Evolutionary conservation across 2,113 vertebrate species (phyloP).

Genomic region (Alethe diademata): DNA sequence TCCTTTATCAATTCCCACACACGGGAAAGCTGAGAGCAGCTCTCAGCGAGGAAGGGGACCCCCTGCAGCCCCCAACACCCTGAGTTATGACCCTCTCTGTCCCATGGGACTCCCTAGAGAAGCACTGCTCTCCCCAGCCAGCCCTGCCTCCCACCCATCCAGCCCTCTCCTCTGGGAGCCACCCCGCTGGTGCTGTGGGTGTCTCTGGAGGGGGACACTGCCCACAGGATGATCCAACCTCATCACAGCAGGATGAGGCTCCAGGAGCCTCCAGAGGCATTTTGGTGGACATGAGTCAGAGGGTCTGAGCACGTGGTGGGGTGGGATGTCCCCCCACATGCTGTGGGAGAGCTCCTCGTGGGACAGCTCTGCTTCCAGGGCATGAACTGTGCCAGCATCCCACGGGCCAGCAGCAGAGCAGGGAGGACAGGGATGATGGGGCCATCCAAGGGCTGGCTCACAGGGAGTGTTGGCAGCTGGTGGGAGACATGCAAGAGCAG

Average conservation of each 20-base stretch:
- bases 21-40: neutral
- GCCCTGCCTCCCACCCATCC: neutral
- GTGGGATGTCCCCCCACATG: fast-evolving
- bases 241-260: neutral
- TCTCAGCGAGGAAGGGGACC: fast-evolving
- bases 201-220: neutral
- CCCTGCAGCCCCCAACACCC: neutral
- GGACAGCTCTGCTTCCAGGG: neutral
- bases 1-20: neutral
- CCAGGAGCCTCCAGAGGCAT: neutral
- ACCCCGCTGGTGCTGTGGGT: fast-evolving
- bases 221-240: neutral
- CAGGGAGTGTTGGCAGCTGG: neutral
- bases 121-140: neutral
- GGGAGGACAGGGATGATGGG: neutral
- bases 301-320: neutral
- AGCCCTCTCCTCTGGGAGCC: neutral
- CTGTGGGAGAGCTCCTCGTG: neutral
- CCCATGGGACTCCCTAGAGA: neutral
- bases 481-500: neutral
- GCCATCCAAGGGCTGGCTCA: neutral
- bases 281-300: neutral
- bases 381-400: neutral
- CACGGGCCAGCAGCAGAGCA: neutral
- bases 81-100: neutral